phyloP scores from a whole-genome alignment of 2,888 invertebrate genomes.

The Lepetodrilus schrolli region DNA sequence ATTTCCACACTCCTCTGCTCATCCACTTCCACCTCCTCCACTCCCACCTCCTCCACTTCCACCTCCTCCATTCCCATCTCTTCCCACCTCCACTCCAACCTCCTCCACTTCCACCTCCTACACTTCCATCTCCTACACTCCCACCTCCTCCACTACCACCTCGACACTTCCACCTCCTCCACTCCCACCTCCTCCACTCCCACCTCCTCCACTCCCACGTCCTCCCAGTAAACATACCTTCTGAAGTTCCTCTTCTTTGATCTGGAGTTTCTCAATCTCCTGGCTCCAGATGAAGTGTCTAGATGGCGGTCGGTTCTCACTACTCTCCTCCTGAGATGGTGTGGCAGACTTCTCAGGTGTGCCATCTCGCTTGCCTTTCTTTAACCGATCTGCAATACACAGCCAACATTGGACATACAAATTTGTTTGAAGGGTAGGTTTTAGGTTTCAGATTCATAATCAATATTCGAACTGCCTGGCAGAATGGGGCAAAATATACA shows the following conservation, averaged over 20 bases:
- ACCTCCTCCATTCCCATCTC: background rate
- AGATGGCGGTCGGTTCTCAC: constrained; percentile 58
- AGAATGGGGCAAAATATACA: no score
- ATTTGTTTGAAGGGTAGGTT: no score
- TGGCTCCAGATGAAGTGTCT: constrained; percentile 72
- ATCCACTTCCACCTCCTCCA: background rate
- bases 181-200: background rate
- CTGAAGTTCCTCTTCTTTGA: constrained; percentile 72
- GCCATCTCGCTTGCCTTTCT: constrained; percentile 58
- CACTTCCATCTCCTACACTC: background rate
- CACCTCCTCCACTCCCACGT: no score
- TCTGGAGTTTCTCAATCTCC: constrained; percentile 71
- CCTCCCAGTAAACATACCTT: constrained; percentile 58
- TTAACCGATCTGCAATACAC: constrained; percentile 59
- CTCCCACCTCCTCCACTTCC: background rate
- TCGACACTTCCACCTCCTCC: background rate
- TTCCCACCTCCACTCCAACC: background rate
- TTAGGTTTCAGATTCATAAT: no score
- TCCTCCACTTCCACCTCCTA: background rate
- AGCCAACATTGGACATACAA: no score
- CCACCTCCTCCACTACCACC: background rate
- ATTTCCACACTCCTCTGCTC: background rate
- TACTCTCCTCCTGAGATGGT: constrained; percentile 68
- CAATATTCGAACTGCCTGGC: no score
- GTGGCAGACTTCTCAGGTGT: constrained; percentile 72